Conservation (phyloP, 2,113 vertebrate genomes). For the Notothenia rossii region DNA sequence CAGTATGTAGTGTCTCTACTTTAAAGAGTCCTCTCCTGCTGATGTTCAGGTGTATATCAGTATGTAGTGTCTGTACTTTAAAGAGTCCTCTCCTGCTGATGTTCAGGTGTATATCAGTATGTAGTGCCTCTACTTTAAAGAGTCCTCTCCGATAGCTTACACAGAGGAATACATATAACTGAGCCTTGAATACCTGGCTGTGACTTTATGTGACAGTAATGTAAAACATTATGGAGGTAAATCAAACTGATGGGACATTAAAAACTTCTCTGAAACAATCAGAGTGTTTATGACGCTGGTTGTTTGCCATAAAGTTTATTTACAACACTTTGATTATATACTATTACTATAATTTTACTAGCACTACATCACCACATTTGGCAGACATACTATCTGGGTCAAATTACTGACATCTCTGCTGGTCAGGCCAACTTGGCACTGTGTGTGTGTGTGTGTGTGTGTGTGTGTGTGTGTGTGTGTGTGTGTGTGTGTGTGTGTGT, state of each 20-base stretch:
- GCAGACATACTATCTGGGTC: conserved; percentile 63
- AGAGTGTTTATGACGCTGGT: no score
- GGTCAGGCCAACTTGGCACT: conserved; percentile 66
- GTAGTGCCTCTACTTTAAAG: no score
- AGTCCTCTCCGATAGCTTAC: no score
- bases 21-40: no score
- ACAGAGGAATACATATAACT: neutral
- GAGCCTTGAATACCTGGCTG: neutral
- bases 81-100: neutral
- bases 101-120: no score
- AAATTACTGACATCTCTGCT: conserved; percentile 23
- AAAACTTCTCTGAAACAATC: neutral
- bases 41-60: no score
- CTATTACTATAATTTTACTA: conserved; percentile 27
- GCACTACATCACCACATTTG: conserved; percentile 6
- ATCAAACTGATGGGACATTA: neutral
- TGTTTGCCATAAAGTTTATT: neutral
- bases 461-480: no score
- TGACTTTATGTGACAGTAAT: neutral
- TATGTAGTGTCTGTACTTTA: no score
- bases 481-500: no score
- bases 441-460: neutral
- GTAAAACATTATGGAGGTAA: neutral
- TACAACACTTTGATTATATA: neutral
- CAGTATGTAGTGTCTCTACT: no score